Evolutionary conservation across 2,113 vertebrate species (phyloP), one percentile per base, ranked within the genome.

Genomic region (Sinocyclocheilus rhinocerous): DNA sequence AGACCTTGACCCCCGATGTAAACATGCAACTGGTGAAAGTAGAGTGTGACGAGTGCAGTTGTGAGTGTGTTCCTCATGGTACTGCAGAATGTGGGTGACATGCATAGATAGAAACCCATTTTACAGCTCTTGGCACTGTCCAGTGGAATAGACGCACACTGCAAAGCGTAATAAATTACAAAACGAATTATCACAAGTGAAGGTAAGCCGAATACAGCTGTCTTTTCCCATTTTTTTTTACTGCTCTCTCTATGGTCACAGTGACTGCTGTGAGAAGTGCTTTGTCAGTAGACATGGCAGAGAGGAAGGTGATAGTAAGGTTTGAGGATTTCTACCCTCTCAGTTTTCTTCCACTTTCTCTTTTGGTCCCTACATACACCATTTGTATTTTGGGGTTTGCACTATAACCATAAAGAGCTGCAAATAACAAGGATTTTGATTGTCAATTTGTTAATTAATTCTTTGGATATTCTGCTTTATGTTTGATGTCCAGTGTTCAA

Each of bases 221-320:
- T 78, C 85, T 80, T 81, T 80, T 87, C n/a, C 50, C 22, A 16
- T 67, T 52, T 69, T 52, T 69, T 55, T 79, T 78, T 77, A 70
- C 16, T 42, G 75, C 9, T 42, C 72, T 65, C 3, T 45, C 3
- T 78, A 12, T 11, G 33, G 67, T 75, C 39, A 59, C 84, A 90
- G 81, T 81, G 24, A 81, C 79, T 87, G 76, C 80, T 52, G 76
- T 67, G 90, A 88, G 90, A 92, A 92, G 88, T 91, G 87, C 91
- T 90, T 55, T 93, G 91, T 93, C 91, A 92, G 89, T 87, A 84
- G 26, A 92, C 89, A 85, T 91, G 90, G 91, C 88, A 90, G 90
- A 89, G 88, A 92, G 72, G 81, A 89, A 91, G 92, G 87, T 89
- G 87, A 92, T 91, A 91, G 89, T 92, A 92, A 92, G 91, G 91